Conservation (phyloP, 1,140 invertebrate genomes). For the Cotesia glomerata region DNA sequence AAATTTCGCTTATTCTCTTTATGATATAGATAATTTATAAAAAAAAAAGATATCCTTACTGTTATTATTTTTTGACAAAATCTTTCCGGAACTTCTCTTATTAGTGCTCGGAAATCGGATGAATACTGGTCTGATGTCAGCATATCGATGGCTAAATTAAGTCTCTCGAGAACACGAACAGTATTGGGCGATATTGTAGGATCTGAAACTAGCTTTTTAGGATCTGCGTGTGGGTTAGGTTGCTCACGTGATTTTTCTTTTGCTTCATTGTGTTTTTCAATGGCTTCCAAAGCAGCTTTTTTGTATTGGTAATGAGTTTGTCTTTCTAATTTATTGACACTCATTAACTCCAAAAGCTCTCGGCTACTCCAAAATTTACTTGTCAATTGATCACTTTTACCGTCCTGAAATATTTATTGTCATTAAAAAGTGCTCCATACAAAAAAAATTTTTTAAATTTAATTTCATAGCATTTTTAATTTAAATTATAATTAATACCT, state of each 20-base stretch:
- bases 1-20: too few species aligned
- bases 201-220: not conserved
- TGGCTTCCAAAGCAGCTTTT: not conserved
- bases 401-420: slow-evolving; percentile 1
- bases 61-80: not conserved
- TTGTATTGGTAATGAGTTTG: not conserved
- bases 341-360: slow-evolving; percentile 36
- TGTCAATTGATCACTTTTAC: slow-evolving; percentile 2
- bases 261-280: slow-evolving; percentile 20
- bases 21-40: not conserved
- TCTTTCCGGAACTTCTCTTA: slow-evolving; percentile 36
- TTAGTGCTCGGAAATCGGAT: slow-evolving; percentile 42
- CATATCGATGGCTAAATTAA: slow-evolving; percentile 33
- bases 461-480: not conserved
- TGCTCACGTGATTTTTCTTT: slow-evolving; percentile 34
- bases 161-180: slow-evolving; percentile 40
- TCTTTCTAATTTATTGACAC: slow-evolving; percentile 26
- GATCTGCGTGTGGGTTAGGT: not conserved
- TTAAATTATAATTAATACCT: not conserved
- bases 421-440: not conserved
- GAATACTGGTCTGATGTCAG: slow-evolving; percentile 20
- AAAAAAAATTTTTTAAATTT: too few species aligned
- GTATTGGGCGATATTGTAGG: not conserved
- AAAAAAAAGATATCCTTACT: slow-evolving; percentile 19
- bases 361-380: slow-evolving; percentile 39